A percentile compares a stretch with the other conserved stretches of the same genome.
Conservation (phyloP, 2,797 vertebrate genomes). For the Parauchenoglanis ngamensis region DNA sequence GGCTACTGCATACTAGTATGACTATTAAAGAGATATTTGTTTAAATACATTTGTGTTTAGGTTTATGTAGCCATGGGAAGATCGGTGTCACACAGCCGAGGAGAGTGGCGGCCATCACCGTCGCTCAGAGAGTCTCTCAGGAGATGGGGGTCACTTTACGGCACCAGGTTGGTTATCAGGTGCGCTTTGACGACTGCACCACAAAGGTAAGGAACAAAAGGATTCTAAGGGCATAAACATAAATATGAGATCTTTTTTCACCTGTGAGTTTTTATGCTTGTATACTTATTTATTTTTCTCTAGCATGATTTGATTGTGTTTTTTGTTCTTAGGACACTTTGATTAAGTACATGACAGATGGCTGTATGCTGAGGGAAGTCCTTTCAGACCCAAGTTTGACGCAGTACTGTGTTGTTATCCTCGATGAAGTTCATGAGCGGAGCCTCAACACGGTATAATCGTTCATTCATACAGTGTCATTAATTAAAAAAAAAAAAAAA, state of each 20-base stretch:
- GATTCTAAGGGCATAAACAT: background rate
- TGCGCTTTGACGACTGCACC: slow-evolving; percentile 94
- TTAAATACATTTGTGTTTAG: slow-evolving; percentile 63
- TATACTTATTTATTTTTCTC: background rate
- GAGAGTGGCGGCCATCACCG: slow-evolving; percentile 92
- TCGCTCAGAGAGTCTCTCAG: slow-evolving; percentile 90
- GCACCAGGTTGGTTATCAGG: slow-evolving; percentile 89
- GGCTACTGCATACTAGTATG: background rate
- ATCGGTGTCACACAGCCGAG: slow-evolving; percentile 92
- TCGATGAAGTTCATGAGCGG: slow-evolving; percentile 96
- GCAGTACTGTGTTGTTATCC: slow-evolving; percentile 86
- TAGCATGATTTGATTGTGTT: background rate
- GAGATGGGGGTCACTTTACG: slow-evolving; percentile 87
- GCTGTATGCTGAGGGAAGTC: slow-evolving; percentile 91
- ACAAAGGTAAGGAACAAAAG: slow-evolving; percentile 76
- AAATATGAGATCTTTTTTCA: background rate
- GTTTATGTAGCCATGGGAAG: slow-evolving; percentile 81
- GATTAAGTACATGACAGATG: slow-evolving; percentile 96
- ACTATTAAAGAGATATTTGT: slow-evolving; percentile 8
- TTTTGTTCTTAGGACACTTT: slow-evolving; percentile 79
- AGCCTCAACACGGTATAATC: slow-evolving; percentile 90
- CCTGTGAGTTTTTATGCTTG: background rate
- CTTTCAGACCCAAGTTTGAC: slow-evolving; percentile 84
- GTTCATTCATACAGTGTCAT: background rate
- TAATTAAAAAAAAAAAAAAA: background rate